Conservation (phyloP, 2,888 invertebrate genomes). For the Cynaeus angustus region DNA sequence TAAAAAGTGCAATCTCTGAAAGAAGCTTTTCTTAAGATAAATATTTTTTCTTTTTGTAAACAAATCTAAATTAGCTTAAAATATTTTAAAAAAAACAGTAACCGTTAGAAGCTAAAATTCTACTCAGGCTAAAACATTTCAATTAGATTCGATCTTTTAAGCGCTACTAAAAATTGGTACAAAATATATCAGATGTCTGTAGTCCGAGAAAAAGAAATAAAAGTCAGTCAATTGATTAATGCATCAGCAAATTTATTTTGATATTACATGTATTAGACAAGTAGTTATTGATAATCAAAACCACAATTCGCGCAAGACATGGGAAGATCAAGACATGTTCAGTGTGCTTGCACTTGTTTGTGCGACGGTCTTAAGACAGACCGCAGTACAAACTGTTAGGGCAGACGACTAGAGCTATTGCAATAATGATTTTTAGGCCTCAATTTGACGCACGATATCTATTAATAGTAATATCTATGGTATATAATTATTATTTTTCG, state of each 20-base stretch:
- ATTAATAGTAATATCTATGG: constrained; percentile 48
- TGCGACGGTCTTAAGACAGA: constrained; percentile 64
- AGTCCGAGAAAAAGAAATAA: constrained; percentile 4
- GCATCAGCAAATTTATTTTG: constrained; percentile 69
- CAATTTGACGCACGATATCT: constrained; percentile 59
- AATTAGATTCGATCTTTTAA: no score
- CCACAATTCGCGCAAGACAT: constrained; percentile 69
- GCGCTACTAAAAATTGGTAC: no score
- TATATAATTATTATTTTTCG: constrained; percentile 54
- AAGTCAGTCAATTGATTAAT: constrained; percentile 55
- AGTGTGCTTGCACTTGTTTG: constrained; percentile 64
- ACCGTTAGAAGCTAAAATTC: no score
- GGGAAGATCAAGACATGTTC: constrained; percentile 70
- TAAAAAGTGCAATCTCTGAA: no score
- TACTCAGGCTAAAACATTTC: no score
- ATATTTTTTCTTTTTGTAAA: no score
- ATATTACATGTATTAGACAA: constrained; percentile 70
- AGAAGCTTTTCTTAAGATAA: no score
- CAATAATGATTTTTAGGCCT: constrained; percentile 67
- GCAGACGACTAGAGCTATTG: constrained; percentile 67
- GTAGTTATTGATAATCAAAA: constrained; percentile 68
- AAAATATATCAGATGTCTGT: no score
- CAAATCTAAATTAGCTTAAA: no score
- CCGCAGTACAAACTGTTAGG: constrained; percentile 58
- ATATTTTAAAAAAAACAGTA: no score